A percentile compares a stretch with the other conserved stretches of the same genome.
Evolutionary conservation across 1,140 invertebrate species (phyloP).

Genomic region (Lutraria rhynchaena): DNA sequence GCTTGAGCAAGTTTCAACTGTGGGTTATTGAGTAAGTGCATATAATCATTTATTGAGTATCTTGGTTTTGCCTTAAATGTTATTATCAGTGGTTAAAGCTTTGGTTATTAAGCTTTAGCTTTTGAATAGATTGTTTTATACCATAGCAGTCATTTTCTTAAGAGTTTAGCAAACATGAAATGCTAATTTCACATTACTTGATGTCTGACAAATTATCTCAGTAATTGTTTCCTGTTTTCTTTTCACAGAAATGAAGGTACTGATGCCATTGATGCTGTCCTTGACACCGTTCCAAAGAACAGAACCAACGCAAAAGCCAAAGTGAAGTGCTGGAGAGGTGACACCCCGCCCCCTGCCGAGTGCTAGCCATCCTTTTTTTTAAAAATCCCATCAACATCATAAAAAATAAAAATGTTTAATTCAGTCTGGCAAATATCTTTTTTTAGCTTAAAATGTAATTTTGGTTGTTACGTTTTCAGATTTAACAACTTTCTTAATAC

Average conservation of each 20-base stretch:
- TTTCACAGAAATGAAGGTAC: slow-evolving; percentile 16
- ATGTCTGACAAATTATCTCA: not conserved
- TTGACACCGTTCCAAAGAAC: not conserved
- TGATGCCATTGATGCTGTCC: not conserved
- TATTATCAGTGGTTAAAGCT: not conserved
- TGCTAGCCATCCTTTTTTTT: no score
- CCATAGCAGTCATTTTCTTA: no score
- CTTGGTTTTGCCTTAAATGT: not conserved
- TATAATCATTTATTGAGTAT: not conserved
- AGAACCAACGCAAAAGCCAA: slow-evolving; percentile 23
- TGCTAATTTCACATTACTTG: not conserved
- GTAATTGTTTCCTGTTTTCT: not conserved
- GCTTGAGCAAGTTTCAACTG: slow-evolving; percentile 10
- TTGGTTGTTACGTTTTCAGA: no score
- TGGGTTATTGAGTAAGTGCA: slow-evolving; percentile 27
- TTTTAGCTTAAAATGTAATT: no score
- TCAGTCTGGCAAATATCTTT: no score
- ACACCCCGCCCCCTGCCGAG: no score
- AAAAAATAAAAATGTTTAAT: no score
- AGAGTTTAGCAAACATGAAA: not conserved
- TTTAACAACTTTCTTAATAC: no score
- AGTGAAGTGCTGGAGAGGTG: slow-evolving; percentile 17
- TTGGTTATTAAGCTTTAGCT: not conserved
- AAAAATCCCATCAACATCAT: no score
- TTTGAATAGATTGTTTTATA: not conserved